Base-by-base conservation (phyloP, 2,888 invertebrate genomes). In the Heliothis peltigera region DNA sequence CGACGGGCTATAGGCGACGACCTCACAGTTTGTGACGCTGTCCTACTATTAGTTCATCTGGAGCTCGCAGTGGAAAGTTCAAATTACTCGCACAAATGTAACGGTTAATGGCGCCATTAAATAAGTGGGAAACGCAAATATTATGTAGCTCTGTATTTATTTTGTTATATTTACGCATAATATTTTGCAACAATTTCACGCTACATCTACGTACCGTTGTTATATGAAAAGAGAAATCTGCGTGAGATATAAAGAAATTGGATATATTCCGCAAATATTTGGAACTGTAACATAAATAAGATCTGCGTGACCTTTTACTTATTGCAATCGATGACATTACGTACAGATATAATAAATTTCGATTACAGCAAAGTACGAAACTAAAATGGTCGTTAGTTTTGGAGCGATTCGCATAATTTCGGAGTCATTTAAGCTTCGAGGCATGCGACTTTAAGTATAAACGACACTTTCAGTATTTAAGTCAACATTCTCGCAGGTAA, bases 11-110 rank as follows among this genome's bases (percentile, higher is more conserved):
- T 19, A 39, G 39, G 12, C 42, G 57, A 48, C 44, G 58, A 47
- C 53, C 64, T 58, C 12, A 35, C 18, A 59, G 32, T 17, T 76
- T 60, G 39, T 39, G 15, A 52, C 17, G 60, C 47, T 76, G 65
- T 76, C 4, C 25, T 54, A 49, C 35, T 28, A 25, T 2, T 28
- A 43, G 25, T 19, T 43, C 46, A 59, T 47, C 19, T 53, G 25
- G 35, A 53, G 19, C n/a, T 35, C 8, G 8, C 17, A 18, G 18
- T 18, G 32, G 18, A 12, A 7, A 49, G 39, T 56, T 49, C 22
- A 19, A 56, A 55, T 22, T 8, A 42, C n/a, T n/a, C 6, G 22
- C n/a, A 8, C 12, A 19, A 35, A 21, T 51, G n/a, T 10, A 47
- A 12, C 12, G 10, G 10, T 28, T 54, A 19, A n/a, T 25, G 25